phyloP scores from a whole-genome alignment of 2,888 invertebrate genomes.

The Euphydryas editha region DNA sequence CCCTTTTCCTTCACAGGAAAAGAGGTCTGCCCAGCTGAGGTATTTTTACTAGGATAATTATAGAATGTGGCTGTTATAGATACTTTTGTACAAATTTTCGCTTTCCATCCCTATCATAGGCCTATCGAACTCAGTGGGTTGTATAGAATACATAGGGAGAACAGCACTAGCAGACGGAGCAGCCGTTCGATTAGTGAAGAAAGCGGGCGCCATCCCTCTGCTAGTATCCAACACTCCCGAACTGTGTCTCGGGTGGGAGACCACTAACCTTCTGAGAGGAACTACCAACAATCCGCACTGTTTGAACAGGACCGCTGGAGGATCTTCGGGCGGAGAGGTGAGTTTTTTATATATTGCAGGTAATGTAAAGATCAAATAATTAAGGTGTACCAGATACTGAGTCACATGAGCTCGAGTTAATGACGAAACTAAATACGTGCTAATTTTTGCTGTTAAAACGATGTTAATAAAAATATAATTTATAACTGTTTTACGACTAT shows the following conservation, averaged over 20 bases:
- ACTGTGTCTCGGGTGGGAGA: slow-evolving; percentile 94
- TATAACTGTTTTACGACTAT: too few relatives aligned
- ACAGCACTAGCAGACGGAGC: slow-evolving; percentile 87
- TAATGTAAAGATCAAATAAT: too few relatives aligned
- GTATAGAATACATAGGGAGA: slow-evolving; percentile 69
- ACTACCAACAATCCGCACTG: slow-evolving; percentile 93
- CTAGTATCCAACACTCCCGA: slow-evolving; percentile 94
- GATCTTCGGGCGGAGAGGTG: slow-evolving; percentile 95
- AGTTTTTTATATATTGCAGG: slow-evolving; percentile 31
- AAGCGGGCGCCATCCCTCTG: slow-evolving; percentile 91
- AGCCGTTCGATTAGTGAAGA: slow-evolving; percentile 84
- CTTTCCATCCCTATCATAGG: slow-evolving; percentile 75
- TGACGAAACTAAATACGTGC: too few relatives aligned
- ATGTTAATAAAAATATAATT: too few relatives aligned
- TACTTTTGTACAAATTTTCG: background rate
- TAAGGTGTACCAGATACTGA: too few relatives aligned
- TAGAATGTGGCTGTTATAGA: too few relatives aligned
- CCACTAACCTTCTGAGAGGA: slow-evolving; percentile 90
- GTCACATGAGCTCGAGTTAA: too few relatives aligned
- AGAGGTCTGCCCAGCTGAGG: too few relatives aligned
- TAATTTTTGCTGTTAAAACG: too few relatives aligned
- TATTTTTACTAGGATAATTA: too few relatives aligned
- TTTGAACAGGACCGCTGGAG: slow-evolving; percentile 88
- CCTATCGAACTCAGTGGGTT: slow-evolving; percentile 88
- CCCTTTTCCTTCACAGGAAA: too few relatives aligned